These are phyloP conservation scores for Drosophila trapezifrons DNA, from an alignment of 1,140 invertebrate species.

Conservation along the genomic window DNA sequence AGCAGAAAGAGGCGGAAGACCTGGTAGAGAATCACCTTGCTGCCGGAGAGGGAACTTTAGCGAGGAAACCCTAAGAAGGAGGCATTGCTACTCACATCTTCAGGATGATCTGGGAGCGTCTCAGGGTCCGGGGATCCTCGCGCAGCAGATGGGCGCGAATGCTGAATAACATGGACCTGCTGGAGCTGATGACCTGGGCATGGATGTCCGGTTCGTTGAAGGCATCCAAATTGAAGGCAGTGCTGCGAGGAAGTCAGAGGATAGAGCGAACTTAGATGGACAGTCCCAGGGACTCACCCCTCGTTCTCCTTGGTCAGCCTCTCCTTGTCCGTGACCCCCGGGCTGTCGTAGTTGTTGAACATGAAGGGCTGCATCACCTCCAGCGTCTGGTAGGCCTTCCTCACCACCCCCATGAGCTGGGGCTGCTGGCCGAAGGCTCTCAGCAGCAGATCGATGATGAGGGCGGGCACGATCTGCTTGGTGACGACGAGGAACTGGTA, in stretches of 20 bases:
- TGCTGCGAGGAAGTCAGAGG: conserved; percentile 19
- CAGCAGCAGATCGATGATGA: conserved; percentile 56
- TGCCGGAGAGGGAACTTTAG: neutral
- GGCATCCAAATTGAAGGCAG: conserved; percentile 35
- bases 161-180: conserved; percentile 54
- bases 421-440: conserved; percentile 47
- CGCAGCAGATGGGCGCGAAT: conserved; percentile 58
- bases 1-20: conserved; percentile 49
- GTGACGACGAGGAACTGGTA: conserved; percentile 67
- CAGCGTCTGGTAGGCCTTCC: conserved; percentile 65
- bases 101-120: conserved; percentile 28
- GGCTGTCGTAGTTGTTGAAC: conserved; percentile 71
- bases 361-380: conserved; percentile 79
- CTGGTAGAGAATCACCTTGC: conserved; percentile 53
- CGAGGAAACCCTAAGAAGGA: no score
- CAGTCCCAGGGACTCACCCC: conserved; percentile 18
- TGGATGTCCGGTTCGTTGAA: conserved; percentile 11
- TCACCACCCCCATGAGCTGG: conserved; percentile 51
- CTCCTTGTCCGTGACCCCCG: conserved; percentile 44
- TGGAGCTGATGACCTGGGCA: conserved; percentile 5
- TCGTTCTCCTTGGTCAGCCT: conserved; percentile 6
- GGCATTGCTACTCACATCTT: conserved; percentile 44
- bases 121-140: conserved; percentile 55
- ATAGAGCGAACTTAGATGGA: no score
- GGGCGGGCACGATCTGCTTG: conserved; percentile 65